phyloP scores from a whole-genome alignment of 2,888 invertebrate genomes.

The Microctonus aethiopoides region DNA sequence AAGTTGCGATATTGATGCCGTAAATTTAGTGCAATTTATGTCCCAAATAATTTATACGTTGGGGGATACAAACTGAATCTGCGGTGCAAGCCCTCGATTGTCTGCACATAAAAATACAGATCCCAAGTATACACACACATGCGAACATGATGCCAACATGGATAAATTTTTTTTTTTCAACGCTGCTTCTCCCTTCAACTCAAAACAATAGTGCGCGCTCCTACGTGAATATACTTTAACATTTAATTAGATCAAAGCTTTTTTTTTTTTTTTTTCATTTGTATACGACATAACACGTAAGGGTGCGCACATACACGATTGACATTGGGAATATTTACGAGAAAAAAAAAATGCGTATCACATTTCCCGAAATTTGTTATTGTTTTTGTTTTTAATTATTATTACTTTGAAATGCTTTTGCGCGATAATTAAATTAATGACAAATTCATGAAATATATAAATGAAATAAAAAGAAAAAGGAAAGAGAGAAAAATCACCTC shows the following conservation, averaged over 20 bases:
- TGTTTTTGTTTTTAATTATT: neutral
- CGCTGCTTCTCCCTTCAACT: neutral
- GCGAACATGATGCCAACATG: neutral
- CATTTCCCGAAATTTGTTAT: neutral
- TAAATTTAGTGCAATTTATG: slow-evolving; percentile 10
- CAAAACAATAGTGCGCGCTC: neutral
- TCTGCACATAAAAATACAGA: neutral
- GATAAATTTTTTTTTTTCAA: neutral
- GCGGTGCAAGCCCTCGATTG: neutral
- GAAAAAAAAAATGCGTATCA: neutral
- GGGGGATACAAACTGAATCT: neutral
- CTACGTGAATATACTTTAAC: neutral
- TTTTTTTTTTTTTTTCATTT: neutral
- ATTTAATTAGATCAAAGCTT: neutral
- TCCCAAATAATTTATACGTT: neutral
- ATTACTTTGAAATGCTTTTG: neutral
- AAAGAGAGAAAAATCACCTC: neutral
- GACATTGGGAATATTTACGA: neutral
- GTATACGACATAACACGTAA: neutral
- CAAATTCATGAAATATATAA: neutral
- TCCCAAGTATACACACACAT: neutral
- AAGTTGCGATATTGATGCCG: slow-evolving; percentile 12
- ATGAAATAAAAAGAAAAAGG: neutral
- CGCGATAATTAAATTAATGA: neutral
- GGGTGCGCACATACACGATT: neutral